Conservation (phyloP, 2,888 invertebrate genomes). For the Sturmia bella region DNA sequence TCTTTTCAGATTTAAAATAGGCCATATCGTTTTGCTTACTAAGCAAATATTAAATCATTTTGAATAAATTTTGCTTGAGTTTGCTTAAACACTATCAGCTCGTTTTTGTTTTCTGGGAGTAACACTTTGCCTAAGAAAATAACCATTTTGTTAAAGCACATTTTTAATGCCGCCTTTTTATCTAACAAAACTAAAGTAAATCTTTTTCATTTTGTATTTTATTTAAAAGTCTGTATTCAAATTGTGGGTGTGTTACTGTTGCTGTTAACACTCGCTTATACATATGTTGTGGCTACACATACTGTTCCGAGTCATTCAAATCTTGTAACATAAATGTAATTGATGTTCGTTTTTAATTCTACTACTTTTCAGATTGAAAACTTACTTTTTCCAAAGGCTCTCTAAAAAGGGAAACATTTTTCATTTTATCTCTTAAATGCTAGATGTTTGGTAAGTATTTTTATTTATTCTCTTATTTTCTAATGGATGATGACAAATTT, state of each 20-base stretch:
- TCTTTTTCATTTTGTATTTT: background rate
- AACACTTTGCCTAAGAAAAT: conserved; percentile 17
- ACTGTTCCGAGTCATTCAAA: conserved; percentile 14
- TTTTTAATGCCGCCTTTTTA: conserved; percentile 12
- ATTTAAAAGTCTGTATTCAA: background rate
- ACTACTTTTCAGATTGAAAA: background rate
- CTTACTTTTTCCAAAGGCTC: conserved; percentile 8
- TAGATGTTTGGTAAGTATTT: background rate
- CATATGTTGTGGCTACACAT: background rate
- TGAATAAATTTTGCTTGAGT: conserved; percentile 31
- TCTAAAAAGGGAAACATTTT: background rate
- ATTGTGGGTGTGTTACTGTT: conserved; percentile 12
- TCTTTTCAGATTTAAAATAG: background rate
- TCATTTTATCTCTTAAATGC: too few relatives aligned
- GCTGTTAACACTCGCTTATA: conserved; percentile 42
- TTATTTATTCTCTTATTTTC: conserved; percentile 5
- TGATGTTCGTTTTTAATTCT: conserved; percentile 50
- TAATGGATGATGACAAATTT: conserved; percentile 54
- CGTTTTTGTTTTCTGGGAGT: conserved; percentile 30
- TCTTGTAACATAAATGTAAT: conserved; percentile 53
- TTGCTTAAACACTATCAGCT: conserved; percentile 17
- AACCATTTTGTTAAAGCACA: conserved; percentile 25
- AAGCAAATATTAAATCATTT: conserved; percentile 42
- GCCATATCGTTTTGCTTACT: conserved; percentile 12
- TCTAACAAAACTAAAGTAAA: background rate